Evolutionary conservation across 2,888 invertebrate genomes (phyloP).

Genomic region (Cotesia congregata): DNA sequence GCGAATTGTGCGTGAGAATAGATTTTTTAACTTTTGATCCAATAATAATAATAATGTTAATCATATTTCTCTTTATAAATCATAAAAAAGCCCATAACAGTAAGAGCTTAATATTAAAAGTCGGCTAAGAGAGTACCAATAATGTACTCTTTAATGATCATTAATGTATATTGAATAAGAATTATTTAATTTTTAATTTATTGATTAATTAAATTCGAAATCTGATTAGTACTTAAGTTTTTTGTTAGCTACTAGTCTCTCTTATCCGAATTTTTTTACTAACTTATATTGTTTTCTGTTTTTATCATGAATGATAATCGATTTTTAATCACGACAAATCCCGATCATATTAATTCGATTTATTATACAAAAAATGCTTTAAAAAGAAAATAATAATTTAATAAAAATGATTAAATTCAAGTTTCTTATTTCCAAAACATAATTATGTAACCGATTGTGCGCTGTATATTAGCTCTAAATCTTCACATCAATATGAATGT

Average conservation of each 20-base stretch:
- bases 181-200: neutral
- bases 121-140: neutral
- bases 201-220: neutral
- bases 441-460: neutral
- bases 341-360: slow-evolving; percentile 35
- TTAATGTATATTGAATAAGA: neutral
- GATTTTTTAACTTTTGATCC: slow-evolving; percentile 2
- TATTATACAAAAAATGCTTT: slow-evolving; percentile 19
- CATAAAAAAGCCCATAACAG: neutral
- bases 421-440: neutral
- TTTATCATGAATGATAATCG: slow-evolving; percentile 7
- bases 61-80: neutral
- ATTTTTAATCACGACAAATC: neutral
- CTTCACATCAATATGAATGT: slow-evolving; percentile 2
- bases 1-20: slow-evolving; percentile 29
- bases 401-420: neutral
- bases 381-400: neutral
- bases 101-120: neutral
- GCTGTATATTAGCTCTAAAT: neutral
- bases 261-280: slow-evolving; percentile 8
- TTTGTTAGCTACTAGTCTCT: neutral
- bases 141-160: neutral
- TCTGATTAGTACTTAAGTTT: neutral
- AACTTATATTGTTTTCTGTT: slow-evolving; percentile 23
- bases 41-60: slow-evolving; percentile 4